Conservation (phyloP, 2,888 invertebrate species). For the Macropis europaea region DNA sequence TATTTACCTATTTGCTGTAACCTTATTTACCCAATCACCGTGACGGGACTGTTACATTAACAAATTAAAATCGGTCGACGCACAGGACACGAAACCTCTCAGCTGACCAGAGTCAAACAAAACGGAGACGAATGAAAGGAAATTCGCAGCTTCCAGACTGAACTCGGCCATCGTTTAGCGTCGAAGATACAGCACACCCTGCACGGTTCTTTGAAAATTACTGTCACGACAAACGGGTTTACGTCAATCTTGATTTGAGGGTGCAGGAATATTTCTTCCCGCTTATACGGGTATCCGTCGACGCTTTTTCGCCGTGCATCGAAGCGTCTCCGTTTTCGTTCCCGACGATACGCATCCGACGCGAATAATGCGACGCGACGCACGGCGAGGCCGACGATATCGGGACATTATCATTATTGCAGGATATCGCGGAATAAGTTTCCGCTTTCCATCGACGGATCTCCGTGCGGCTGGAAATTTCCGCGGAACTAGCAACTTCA, state of each 20-base stretch:
- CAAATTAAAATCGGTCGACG: too few species aligned
- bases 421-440: slow-evolving; percentile 53
- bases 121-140: too few species aligned
- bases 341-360: slow-evolving; percentile 41
- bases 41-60: too few species aligned
- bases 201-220: slow-evolving; percentile 12
- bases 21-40: too few species aligned
- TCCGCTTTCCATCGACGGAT: slow-evolving; percentile 45
- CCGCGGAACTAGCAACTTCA: background rate
- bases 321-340: slow-evolving; percentile 33
- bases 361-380: slow-evolving; percentile 42
- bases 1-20: too few species aligned
- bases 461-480: slow-evolving; percentile 14
- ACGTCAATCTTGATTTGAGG: slow-evolving; percentile 37
- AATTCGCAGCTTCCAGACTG: too few species aligned
- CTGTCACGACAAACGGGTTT: slow-evolving; percentile 18
- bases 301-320: slow-evolving; percentile 19
- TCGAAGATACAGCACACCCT: background rate
- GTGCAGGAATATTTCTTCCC: background rate
- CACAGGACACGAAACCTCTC: too few species aligned
- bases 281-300: slow-evolving; percentile 27
- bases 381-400: slow-evolving; percentile 19
- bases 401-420: slow-evolving; percentile 52
- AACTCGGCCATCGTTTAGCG: background rate
- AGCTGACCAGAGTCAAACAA: too few species aligned